Evolutionary conservation across 2,888 invertebrate species (phyloP), one percentile per base, ranked within the genome.

Genomic region (Kuschelorhynchus macadamiae): DNA sequence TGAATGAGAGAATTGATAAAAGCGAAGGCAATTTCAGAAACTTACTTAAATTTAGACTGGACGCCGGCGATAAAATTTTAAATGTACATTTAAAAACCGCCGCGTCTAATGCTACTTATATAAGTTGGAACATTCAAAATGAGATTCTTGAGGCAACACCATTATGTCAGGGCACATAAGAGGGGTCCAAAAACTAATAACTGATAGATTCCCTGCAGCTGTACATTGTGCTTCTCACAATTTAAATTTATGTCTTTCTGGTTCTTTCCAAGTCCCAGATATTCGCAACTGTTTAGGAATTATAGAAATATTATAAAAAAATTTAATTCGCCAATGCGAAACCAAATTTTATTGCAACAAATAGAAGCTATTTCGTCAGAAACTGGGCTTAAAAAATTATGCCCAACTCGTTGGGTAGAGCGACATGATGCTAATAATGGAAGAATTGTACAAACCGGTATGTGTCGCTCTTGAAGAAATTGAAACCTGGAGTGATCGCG

Each of bases 321-420:
- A 11, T 8, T 12, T 3, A 21, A 20, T 9, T 8, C 12, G 3
- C 46, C 49, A 11, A 49, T 20, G n/a, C 2, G 49, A 20, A n/a
- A 49, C 9, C 7, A 49, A 4, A 12, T 20, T 8, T 49, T 49
- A 11, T 11, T 36, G 4, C 36, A 36, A 12, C 4, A 36, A 36
- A 36, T 25, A 25, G 25, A 25, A 25, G 4, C 3, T 25, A 25
- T 7, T 25, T 25, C 7, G 36, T 41, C 36, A 39, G 17, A 7
- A 4, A 21, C 12, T 49, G n/a, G 21, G 11, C 30, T 50, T 32
- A 52, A 52, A 33, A 12, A 52, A 8, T n/a, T 52, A 16, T 52
- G 52, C 12, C 52, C 52, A 16, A 33, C 32, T 52, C 30, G 33
- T 2, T 52, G 52, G 52, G 52, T 52, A 52, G 36, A 36, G 9